phyloP scores from a whole-genome alignment of 2,113 vertebrate species.

The Ageneiosus marmoratus region DNA sequence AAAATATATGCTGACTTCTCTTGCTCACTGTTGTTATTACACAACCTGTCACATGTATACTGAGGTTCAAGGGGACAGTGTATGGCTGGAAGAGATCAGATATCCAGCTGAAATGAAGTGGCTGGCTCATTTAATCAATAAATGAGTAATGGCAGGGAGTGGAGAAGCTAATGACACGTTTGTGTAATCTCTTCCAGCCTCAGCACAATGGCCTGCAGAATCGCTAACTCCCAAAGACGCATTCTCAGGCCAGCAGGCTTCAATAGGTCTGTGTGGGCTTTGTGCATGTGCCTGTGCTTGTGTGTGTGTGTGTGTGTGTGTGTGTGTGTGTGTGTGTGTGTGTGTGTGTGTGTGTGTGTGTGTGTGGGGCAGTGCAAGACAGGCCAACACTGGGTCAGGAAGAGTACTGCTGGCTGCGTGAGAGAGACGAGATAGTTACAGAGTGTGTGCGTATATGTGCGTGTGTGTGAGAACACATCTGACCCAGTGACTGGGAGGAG shows the following conservation, averaged over 20 bases:
- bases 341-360: neutral
- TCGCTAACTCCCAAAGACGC: constrained; percentile 25
- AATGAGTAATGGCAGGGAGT: constrained; percentile 41
- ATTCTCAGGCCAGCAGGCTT: constrained; percentile 28
- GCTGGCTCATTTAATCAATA: constrained; percentile 43
- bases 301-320: constrained; percentile 5
- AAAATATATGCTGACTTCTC: neutral
- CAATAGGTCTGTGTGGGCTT: constrained; percentile 27
- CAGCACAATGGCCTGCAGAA: constrained; percentile 29
- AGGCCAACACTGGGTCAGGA: constrained; percentile 25
- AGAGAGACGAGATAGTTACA: constrained; percentile 18
- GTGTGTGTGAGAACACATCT: constrained; percentile 8
- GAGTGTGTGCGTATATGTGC: neutral
- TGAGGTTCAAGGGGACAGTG: neutral
- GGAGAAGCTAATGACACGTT: constrained; percentile 39
- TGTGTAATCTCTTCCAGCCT: constrained; percentile 36
- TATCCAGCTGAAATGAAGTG: constrained; percentile 22
- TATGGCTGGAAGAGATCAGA: constrained; percentile 27
- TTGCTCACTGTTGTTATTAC: neutral
- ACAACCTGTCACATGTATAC: neutral
- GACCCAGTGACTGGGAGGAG: constrained; percentile 31
- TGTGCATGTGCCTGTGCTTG: constrained; percentile 14
- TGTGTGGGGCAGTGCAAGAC: constrained; percentile 17
- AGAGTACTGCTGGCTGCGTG: neutral
- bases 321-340: constrained; percentile 14